Conservation (phyloP, 2,113 vertebrate species). For the Oryzias celebensis region DNA sequence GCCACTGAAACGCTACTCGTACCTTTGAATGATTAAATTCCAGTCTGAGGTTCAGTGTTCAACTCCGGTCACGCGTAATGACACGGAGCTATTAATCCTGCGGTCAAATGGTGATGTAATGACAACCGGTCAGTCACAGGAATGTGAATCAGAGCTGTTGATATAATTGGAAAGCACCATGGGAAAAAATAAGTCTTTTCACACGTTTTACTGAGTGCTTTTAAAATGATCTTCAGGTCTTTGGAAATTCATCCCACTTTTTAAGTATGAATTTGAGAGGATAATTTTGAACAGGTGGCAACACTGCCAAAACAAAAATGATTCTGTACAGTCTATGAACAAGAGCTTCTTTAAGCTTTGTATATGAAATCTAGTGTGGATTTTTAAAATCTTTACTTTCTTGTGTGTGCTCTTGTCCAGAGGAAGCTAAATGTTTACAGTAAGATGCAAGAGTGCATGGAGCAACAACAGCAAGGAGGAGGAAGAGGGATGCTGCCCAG, state of each 20-base stretch:
- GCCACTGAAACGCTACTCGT: conserved; percentile 4
- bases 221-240: neutral
- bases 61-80: conserved; percentile 60
- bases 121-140: conserved; percentile 62
- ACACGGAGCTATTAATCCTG: conserved; percentile 64
- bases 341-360: neutral
- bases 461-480: conserved; percentile 74
- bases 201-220: conserved; percentile 9
- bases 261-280: neutral
- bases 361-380: neutral
- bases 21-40: conserved; percentile 48
- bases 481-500: conserved; percentile 53
- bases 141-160: conserved; percentile 58
- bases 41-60: conserved; percentile 41
- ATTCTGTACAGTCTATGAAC: neutral
- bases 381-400: neutral
- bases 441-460: conserved; percentile 95
- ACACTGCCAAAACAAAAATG: neutral
- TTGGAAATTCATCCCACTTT: neutral
- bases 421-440: conserved; percentile 87
- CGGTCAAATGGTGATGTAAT: conserved; percentile 65
- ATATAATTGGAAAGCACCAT: conserved; percentile 54
- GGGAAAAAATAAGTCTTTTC: conserved; percentile 29
- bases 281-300: neutral
- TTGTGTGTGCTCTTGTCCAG: conserved; percentile 44